These are phyloP conservation scores for Epicampocera succincta DNA, from an alignment of 2,888 invertebrate genomes.

Conservation along the genomic window DNA sequence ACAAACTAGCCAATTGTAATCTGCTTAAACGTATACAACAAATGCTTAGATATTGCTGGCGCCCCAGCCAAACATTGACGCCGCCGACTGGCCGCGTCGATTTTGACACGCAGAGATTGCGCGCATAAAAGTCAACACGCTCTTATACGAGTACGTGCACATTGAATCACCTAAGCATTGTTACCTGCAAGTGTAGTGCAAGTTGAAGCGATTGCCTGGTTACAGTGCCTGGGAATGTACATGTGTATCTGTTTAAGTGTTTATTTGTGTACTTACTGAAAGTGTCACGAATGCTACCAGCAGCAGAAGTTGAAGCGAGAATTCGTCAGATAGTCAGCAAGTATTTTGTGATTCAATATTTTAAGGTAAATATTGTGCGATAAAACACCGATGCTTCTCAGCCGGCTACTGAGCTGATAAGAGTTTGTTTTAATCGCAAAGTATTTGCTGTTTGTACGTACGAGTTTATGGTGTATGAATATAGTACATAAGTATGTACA, in stretches of 20 bases:
- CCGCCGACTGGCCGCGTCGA: conserved; percentile 80
- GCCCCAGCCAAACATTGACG: conserved; percentile 76
- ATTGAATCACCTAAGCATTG: neutral
- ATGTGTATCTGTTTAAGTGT: too few relatives aligned
- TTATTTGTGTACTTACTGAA: conserved; percentile 22
- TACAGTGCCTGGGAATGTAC: neutral
- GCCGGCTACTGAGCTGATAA: conserved; percentile 42
- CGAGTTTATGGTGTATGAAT: too few relatives aligned
- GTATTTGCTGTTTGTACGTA: conserved; percentile 40
- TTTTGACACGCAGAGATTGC: conserved; percentile 75
- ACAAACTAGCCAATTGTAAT: conserved; percentile 57
- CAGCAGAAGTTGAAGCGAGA: conserved; percentile 29
- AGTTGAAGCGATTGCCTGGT: conserved; percentile 24
- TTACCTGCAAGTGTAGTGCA: conserved; percentile 35
- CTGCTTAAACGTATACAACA: conserved; percentile 76
- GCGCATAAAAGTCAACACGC: conserved; percentile 40
- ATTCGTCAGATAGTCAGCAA: neutral
- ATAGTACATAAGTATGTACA: too few relatives aligned
- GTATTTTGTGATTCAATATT: conserved; percentile 19
- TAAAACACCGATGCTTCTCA: conserved; percentile 6
- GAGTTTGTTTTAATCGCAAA: conserved; percentile 49
- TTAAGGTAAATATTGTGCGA: neutral
- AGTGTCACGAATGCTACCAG: conserved; percentile 32
- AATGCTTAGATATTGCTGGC: conserved; percentile 77
- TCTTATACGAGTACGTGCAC: neutral